These are phyloP conservation scores for Drosophila testacea DNA, from an alignment of 2,888 invertebrate species.

Conservation along the genomic window DNA sequence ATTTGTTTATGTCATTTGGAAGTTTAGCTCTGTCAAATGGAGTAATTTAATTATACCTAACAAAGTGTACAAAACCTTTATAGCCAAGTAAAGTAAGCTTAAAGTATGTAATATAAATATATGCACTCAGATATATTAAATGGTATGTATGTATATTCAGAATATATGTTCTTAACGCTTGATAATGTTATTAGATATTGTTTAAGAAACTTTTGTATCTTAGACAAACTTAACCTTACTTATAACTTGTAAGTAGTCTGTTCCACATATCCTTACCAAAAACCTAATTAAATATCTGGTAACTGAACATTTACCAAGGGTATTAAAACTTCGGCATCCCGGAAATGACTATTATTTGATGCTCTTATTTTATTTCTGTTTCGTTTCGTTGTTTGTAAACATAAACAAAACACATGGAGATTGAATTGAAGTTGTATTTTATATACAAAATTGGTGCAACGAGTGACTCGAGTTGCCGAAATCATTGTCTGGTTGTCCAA, in stretches of 20 bases:
- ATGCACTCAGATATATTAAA: too few species aligned
- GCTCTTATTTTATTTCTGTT: slow-evolving; percentile 20
- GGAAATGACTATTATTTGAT: background rate
- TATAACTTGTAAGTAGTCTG: too few species aligned
- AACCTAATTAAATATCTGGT: too few species aligned
- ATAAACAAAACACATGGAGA: slow-evolving; percentile 54
- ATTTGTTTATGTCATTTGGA: slow-evolving; percentile 61
- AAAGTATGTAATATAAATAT: background rate
- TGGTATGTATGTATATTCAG: too few species aligned
- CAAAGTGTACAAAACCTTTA: background rate
- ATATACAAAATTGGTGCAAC: slow-evolving; percentile 25
- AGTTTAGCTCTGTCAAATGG: slow-evolving; percentile 24
- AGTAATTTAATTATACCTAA: slow-evolving; percentile 25
- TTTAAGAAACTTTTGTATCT: too few species aligned
- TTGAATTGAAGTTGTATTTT: slow-evolving; percentile 25
- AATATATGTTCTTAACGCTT: too few species aligned
- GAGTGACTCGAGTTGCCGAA: slow-evolving; percentile 20
- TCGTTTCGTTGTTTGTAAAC: slow-evolving; percentile 57
- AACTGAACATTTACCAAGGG: background rate
- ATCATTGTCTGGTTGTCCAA: slow-evolving; percentile 47
- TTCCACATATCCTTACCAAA: too few species aligned
- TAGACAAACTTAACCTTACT: too few species aligned
- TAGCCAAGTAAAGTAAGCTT: background rate
- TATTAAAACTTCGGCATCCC: background rate
- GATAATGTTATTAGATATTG: too few species aligned